Evolutionary conservation across 2,888 invertebrate species (phyloP), one percentile per base, ranked within the genome.

Genomic region (Apodemia hepburni): DNA sequence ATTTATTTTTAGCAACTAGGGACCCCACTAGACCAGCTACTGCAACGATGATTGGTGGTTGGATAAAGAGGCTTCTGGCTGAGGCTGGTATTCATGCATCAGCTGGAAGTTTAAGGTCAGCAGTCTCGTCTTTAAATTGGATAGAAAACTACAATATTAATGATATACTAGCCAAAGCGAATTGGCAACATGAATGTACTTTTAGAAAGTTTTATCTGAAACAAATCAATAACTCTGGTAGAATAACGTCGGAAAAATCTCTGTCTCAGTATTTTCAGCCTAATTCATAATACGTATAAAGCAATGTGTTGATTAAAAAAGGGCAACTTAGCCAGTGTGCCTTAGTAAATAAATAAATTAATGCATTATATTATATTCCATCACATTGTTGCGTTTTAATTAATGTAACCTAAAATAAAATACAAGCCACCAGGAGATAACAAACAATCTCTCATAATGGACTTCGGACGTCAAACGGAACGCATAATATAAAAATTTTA

Each of bases 61-160:
- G 67, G 67, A 61, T 67, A 5, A 66, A 61, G 27, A 33, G 61
- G 3, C 17, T 64, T 18, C 59, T 66, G 29, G 11, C 42, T 11
- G 62, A 67, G 12, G 58, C 63, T 22, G 69, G 63, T 8, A 64
- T 65, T 49, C 22, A 65, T n/a, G 64, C 68, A n/a, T n/a, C 64
- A 5, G 65, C 65, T 15, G 68, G 66, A 27, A 65, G 68, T 57
- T 58, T 35, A 22, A 64, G 65, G 54, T 65, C 69, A 47, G 67
- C 65, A 7, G 65, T 66, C 9, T 59, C 65, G 27, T 65, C 67
- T 27, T 47, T 67, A 61, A 68, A 66, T 58, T 69, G 60, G 18
- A n/a, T 64, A 58, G 63, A 68, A 62, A 64, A 66, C 22, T 69
- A 67, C 17, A 57, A 64, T 17, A 60, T 67, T 11, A 61, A 69